A percentile compares a stretch with the other conserved stretches of the same genome.
Conservation (phyloP, 2,888 invertebrate genomes). For the Boloria selene region DNA sequence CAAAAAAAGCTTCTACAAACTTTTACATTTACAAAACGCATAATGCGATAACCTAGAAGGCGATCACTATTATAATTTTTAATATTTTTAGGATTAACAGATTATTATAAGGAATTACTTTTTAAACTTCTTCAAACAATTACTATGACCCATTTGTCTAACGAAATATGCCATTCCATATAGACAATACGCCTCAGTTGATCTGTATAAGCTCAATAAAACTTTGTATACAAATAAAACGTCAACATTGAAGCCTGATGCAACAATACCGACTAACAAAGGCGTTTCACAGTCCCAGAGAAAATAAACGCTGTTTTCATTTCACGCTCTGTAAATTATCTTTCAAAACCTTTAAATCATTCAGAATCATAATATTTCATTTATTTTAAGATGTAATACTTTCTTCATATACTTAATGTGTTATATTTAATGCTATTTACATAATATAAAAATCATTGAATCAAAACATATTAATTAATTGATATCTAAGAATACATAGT, state of each 20-base stretch:
- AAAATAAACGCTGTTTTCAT: constrained; percentile 25
- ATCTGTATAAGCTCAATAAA: constrained; percentile 12
- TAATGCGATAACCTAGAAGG: no score
- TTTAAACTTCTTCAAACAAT: no score
- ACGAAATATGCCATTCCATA: not conserved
- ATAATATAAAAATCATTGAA: no score
- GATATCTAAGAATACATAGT: no score
- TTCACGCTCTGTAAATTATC: constrained; percentile 18
- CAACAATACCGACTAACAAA: constrained; percentile 7
- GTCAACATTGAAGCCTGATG: not conserved
- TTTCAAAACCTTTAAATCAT: constrained; percentile 1
- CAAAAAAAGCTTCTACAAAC: no score
- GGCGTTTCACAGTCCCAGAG: constrained; percentile 1
- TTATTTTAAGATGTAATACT: not conserved
- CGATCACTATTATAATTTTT: no score
- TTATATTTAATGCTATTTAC: not conserved
- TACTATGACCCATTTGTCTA: not conserved
- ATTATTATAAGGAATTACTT: no score
- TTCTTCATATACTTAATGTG: no score
- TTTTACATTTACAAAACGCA: no score
- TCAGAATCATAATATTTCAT: not conserved
- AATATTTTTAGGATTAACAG: no score
- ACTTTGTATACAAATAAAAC: constrained; percentile 7
- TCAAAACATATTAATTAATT: no score
- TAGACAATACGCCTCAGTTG: not conserved